Conservation (phyloP, 2,113 vertebrate genomes). For the Arvicanthis niloticus region DNA sequence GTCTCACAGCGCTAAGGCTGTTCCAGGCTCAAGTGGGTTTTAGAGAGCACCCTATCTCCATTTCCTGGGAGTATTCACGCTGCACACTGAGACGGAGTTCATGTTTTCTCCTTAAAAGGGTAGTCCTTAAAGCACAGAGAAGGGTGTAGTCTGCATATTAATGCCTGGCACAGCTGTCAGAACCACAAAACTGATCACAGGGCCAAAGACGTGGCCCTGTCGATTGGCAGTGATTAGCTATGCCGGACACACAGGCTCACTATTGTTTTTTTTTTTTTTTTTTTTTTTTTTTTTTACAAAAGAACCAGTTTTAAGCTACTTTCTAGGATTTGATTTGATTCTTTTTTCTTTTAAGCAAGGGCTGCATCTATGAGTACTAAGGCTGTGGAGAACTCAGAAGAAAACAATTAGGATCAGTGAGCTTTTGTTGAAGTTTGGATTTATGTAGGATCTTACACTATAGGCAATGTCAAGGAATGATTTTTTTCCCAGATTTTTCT, state of each 20-base stretch:
- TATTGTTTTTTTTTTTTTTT: neutral
- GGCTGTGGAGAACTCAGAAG: conserved; percentile 15
- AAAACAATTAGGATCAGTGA: conserved; percentile 14
- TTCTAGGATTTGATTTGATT: neutral
- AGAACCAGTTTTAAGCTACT: conserved; percentile 28
- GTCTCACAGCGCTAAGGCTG: too few species aligned
- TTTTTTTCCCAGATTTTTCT: conserved; percentile 20
- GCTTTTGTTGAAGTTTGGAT: conserved; percentile 17
- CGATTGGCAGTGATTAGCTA: neutral
- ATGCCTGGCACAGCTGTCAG: neutral
- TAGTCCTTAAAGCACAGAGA: neutral
- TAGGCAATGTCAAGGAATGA: conserved; percentile 22
- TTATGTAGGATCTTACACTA: conserved; percentile 4
- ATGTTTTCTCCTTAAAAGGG: neutral
- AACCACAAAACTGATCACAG: neutral
- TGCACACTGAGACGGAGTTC: neutral
- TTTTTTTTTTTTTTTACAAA: neutral
- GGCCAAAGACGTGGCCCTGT: neutral
- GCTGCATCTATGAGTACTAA: neutral
- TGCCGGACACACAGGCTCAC: neutral
- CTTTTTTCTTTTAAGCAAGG: neutral
- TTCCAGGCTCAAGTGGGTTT: neutral
- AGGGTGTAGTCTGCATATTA: neutral
- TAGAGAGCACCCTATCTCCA: neutral
- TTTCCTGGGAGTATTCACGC: neutral